Evolutionary conservation across 1,140 invertebrate species (phyloP).

Genomic region (roundworm (Caenorhabditis elegans)): DNA sequence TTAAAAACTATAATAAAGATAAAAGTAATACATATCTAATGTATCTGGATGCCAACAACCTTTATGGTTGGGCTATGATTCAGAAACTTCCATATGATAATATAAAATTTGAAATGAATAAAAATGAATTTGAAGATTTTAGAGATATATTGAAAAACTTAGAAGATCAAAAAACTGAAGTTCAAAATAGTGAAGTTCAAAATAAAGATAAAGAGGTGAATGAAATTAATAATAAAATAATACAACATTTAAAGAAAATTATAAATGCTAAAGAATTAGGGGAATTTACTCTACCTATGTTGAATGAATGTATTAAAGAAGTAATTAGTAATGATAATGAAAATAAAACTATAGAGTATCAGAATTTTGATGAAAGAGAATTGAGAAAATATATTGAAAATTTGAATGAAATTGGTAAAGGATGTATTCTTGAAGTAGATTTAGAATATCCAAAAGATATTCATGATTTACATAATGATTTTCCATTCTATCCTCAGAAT

Average conservation of each 20-base stretch:
- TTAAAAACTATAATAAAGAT: not conserved
- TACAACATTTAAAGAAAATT: conserved; percentile 9
- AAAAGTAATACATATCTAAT: conserved; percentile 47
- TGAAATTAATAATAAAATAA: not conserved
- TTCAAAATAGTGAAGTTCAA: no score
- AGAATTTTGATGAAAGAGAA: no score
- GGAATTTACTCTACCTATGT: no score
- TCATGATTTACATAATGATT: conserved; percentile 65
- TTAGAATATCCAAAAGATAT: conserved; percentile 49
- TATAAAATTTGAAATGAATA: conserved; percentile 47
- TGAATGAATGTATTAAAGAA: no score
- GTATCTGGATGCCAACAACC: conserved; percentile 56
- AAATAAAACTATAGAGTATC: no score
- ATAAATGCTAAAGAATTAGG: no score
- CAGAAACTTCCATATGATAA: conserved; percentile 36
- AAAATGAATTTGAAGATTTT: no score
- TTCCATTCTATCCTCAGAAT: conserved; percentile 67
- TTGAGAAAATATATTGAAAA: no score
- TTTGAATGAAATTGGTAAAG: not conserved
- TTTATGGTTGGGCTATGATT: conserved; percentile 51
- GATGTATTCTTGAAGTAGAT: conserved; percentile 57
- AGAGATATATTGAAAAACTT: no score
- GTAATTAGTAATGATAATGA: no score
- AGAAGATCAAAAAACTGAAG: no score
- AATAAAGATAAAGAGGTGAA: no score